Conservation (phyloP, 2,797 vertebrate genomes). For the Sitta carolinensis region DNA sequence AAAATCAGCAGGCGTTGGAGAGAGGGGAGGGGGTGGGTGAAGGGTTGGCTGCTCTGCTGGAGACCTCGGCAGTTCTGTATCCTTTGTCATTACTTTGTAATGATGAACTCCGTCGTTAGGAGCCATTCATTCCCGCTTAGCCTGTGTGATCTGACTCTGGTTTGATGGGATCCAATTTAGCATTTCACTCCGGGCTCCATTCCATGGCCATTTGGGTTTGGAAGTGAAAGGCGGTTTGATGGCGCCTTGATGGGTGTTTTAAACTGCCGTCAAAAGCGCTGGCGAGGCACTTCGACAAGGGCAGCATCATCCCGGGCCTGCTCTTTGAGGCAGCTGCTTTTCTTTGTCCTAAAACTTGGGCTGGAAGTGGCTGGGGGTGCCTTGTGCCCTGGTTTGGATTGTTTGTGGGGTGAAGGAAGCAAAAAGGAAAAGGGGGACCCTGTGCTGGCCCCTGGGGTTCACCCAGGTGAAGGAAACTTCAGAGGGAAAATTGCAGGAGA, state of each 20-base stretch:
- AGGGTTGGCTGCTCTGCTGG: not conserved
- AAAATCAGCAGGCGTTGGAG: not conserved
- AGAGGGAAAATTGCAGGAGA: not conserved
- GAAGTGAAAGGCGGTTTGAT: slow-evolving; percentile 74
- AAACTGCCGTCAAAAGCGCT: slow-evolving; percentile 73
- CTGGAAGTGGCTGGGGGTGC: not conserved
- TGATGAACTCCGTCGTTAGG: slow-evolving; percentile 56
- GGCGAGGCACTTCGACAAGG: slow-evolving; percentile 34
- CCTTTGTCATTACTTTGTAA: slow-evolving; percentile 62
- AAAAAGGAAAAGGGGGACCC: not conserved
- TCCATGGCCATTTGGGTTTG: slow-evolving; percentile 76
- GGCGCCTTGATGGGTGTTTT: slow-evolving; percentile 76
- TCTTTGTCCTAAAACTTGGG: not conserved
- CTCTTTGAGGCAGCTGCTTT: not conserved
- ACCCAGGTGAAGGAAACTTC: not conserved
- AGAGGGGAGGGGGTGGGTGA: not conserved
- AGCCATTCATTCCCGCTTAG: slow-evolving; percentile 72
- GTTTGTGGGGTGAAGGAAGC: not conserved
- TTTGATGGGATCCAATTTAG: slow-evolving; percentile 80
- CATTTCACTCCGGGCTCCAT: slow-evolving; percentile 75
- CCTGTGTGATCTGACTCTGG: slow-evolving; percentile 70
- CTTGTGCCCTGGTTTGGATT: not conserved
- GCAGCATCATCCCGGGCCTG: not conserved
- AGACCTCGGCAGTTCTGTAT: slow-evolving; percentile 3
- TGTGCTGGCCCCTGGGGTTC: rapidly evolving